A percentile compares a stretch with the other conserved stretches of the same genome.
Evolutionary conservation across 2,888 invertebrate species (phyloP).

Genomic region (Aphodius sticticus): DNA sequence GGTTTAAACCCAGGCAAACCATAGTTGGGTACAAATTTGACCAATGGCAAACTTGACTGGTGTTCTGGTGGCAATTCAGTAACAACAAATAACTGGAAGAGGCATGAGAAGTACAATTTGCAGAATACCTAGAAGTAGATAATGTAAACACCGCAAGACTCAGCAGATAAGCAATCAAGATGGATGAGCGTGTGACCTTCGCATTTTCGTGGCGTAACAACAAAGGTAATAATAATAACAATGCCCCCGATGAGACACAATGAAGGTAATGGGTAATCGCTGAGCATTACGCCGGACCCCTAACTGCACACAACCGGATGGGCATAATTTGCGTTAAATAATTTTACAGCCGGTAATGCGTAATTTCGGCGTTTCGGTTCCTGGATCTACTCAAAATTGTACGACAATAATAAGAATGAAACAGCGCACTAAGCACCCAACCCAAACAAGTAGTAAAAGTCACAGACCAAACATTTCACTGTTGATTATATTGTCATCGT

Average conservation of each 20-base stretch:
- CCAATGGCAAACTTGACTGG: too few relatives aligned
- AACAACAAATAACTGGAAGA: too few relatives aligned
- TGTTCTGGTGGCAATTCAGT: too few relatives aligned
- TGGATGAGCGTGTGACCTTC: not conserved
- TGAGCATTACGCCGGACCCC: slow-evolving; percentile 4
- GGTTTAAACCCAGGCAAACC: too few relatives aligned
- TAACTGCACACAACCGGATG: not conserved
- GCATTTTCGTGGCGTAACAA: not conserved
- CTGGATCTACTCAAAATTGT: not conserved
- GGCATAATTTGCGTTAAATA: not conserved
- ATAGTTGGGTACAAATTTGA: too few relatives aligned
- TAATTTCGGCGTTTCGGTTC: not conserved
- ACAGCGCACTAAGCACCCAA: too few relatives aligned
- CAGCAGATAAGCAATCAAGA: not conserved
- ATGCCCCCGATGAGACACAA: not conserved
- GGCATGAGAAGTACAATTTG: too few relatives aligned
- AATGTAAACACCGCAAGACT: not conserved
- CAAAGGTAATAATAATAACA: slow-evolving; percentile 4
- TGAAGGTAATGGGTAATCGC: not conserved
- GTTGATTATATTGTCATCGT: too few relatives aligned
- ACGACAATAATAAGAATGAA: too few relatives aligned
- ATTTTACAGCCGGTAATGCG: not conserved
- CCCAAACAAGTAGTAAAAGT: not conserved
- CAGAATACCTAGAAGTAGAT: not conserved
- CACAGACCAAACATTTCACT: too few relatives aligned